Percentiles rank a stretch among this genome's conserved stretches.
These are phyloP conservation scores for Cirrhinus molitorella DNA, from an alignment of 2,797 vertebrate genomes.

Conservation along the genomic window DNA sequence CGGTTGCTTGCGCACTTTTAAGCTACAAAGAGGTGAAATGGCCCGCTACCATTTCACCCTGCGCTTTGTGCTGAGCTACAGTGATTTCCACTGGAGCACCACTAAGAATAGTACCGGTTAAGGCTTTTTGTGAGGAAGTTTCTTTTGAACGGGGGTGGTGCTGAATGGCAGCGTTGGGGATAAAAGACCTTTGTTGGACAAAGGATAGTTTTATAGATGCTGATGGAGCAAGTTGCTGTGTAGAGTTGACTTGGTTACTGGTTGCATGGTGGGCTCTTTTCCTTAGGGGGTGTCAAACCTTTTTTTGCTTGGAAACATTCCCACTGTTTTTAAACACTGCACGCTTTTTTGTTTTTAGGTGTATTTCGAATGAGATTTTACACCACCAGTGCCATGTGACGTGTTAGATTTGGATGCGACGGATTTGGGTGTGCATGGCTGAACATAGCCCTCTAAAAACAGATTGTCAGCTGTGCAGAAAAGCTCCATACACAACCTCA, in stretches of 20 bases:
- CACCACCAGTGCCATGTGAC: not conserved
- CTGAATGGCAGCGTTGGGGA: conserved; percentile 61
- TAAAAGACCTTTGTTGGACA: conserved; percentile 62
- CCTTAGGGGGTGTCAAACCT: conserved; percentile 28
- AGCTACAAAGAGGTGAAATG: conserved; percentile 29
- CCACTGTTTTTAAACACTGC: not conserved
- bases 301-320: not conserved
- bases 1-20: conserved; percentile 3
- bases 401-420: conserved; percentile 68
- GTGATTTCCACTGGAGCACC: conserved; percentile 41
- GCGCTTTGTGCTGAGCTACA: conserved; percentile 53
- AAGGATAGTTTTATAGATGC: conserved; percentile 64
- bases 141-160: conserved; percentile 57
- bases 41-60: conserved; percentile 33
- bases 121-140: conserved; percentile 62
- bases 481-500: conserved; percentile 33
- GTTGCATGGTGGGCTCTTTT: conserved; percentile 38
- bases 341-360: not conserved
- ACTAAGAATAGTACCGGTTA: conserved; percentile 56
- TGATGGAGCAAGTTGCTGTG: conserved; percentile 61
- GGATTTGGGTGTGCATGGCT: conserved; percentile 66
- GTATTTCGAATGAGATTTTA: conserved; percentile 36
- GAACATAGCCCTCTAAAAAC: conserved; percentile 76
- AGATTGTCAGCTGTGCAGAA: conserved; percentile 75
- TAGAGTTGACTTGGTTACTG: conserved; percentile 60